Evolutionary conservation across 2,113 vertebrate genomes (phyloP).

Genomic region (Eonycteris spelaea): DNA sequence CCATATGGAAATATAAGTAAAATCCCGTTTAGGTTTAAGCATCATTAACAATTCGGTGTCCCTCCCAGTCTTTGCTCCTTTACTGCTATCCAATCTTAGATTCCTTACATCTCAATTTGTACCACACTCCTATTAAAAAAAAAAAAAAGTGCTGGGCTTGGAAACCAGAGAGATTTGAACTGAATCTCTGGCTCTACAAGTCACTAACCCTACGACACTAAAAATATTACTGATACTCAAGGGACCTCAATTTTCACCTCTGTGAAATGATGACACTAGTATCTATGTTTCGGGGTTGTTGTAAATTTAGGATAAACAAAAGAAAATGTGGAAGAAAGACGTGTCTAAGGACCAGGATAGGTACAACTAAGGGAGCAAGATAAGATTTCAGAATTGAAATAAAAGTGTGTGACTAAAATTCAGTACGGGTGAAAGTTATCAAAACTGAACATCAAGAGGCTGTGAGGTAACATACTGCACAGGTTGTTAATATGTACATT

Average conservation of each 20-base stretch:
- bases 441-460: neutral
- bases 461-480: neutral
- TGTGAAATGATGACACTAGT: neutral
- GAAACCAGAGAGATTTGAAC: neutral
- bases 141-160: neutral
- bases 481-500: neutral
- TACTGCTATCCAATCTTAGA: no score
- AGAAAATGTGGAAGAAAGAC: neutral
- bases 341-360: neutral
- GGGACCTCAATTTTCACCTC: neutral
- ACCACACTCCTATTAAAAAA: neutral
- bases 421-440: neutral
- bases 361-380: neutral
- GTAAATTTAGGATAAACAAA: neutral
- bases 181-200: neutral
- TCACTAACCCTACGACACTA: neutral
- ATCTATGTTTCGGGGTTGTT: neutral
- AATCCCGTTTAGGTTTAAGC: neutral
- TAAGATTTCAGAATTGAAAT: slow-evolving; percentile 7
- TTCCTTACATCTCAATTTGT: neutral
- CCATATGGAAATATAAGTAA: neutral
- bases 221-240: neutral
- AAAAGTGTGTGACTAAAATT: neutral
- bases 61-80: neutral
- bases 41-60: neutral